Percentiles rank a stretch among this genome's conserved stretches.
Evolutionary conservation across 1,140 invertebrate species (phyloP).

Genomic region (Polypedilum pembai): DNA sequence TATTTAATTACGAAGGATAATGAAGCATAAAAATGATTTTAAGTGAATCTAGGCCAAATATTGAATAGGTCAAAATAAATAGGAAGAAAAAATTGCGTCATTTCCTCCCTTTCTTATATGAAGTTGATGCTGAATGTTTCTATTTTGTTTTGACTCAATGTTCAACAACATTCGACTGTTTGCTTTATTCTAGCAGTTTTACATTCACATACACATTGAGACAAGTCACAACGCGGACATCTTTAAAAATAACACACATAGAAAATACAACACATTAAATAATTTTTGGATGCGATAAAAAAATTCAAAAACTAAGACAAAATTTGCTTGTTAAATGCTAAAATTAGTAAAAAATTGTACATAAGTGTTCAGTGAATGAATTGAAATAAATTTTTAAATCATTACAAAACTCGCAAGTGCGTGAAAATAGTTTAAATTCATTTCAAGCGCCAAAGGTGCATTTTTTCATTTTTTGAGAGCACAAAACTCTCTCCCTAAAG

Average conservation of each 20-base stretch:
- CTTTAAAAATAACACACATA: slow-evolving; percentile 15
- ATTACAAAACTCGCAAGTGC: not conserved
- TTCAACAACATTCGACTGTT: not conserved
- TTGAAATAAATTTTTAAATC: not conserved
- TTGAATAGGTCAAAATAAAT: too few relatives aligned
- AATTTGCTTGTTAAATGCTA: slow-evolving; percentile 6
- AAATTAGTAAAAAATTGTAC: not conserved
- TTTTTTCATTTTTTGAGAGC: not conserved
- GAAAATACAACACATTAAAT: not conserved
- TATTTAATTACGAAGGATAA: too few relatives aligned
- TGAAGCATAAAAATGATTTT: too few relatives aligned
- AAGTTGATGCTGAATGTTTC: not conserved
- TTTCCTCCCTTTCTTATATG: not conserved
- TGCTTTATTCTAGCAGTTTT: slow-evolving; percentile 12
- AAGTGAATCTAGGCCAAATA: too few relatives aligned
- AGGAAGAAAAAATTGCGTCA: not conserved
- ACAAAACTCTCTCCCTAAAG: too few relatives aligned
- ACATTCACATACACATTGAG: not conserved
- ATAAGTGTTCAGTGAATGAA: not conserved
- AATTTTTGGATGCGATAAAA: not conserved
- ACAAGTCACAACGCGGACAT: slow-evolving; percentile 15
- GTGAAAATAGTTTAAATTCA: not conserved
- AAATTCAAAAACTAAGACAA: slow-evolving; percentile 11
- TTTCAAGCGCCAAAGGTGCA: slow-evolving; percentile 20
- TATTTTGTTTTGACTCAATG: not conserved